These are phyloP conservation scores for Erpornis zantholeuca DNA, from an alignment of 2,113 vertebrate species.

Conservation along the genomic window DNA sequence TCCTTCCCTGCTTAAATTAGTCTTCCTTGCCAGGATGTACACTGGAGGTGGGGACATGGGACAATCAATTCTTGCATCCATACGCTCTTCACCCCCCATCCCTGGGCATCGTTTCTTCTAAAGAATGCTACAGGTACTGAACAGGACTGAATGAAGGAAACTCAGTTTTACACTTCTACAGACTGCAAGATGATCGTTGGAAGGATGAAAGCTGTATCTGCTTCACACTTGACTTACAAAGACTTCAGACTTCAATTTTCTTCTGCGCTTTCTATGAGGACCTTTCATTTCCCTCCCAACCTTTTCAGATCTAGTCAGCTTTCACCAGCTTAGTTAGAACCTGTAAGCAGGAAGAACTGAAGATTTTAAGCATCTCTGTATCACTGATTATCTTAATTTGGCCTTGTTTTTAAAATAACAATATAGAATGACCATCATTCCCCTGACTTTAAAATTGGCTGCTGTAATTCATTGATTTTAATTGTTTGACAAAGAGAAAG, in stretches of 20 bases:
- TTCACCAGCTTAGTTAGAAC: background rate
- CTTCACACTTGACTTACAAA: background rate
- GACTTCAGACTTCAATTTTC: background rate
- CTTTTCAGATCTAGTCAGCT: background rate
- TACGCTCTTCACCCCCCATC: accelerated
- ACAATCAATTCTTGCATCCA: background rate
- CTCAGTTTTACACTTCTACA: background rate
- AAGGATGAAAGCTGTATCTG: background rate
- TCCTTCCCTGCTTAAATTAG: background rate
- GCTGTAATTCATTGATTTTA: background rate
- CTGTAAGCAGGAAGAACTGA: background rate
- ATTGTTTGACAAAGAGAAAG: background rate
- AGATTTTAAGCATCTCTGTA: background rate
- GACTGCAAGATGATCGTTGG: background rate
- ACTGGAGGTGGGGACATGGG: background rate
- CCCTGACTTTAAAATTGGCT: background rate
- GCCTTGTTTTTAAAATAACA: background rate
- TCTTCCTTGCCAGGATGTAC: background rate
- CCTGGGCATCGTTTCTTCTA: background rate
- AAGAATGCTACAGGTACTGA: background rate
- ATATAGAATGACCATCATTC: background rate
- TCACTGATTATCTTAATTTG: background rate
- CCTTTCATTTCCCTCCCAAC: background rate
- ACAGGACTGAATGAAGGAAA: background rate
- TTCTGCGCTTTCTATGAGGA: background rate